Conservation (phyloP, 2,888 invertebrate species). For the Parnassius glacialis region DNA sequence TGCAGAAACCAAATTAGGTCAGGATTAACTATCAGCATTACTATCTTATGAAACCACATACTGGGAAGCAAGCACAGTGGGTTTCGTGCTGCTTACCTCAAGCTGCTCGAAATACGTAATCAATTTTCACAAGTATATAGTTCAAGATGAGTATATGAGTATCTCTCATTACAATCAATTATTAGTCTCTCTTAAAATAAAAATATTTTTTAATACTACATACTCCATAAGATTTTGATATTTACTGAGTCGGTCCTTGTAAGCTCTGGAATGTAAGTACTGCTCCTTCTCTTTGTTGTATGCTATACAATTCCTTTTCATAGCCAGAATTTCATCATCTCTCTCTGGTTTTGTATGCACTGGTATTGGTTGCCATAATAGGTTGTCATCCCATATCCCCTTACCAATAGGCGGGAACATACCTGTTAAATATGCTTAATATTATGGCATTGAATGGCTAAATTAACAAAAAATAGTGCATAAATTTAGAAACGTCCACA, state of each 20-base stretch:
- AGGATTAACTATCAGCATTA: too few species aligned
- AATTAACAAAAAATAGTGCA: neutral
- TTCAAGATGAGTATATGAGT: too few species aligned
- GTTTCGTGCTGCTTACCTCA: too few species aligned
- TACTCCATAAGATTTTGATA: conserved; percentile 83
- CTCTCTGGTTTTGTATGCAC: conserved; percentile 84
- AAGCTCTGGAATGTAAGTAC: conserved; percentile 73
- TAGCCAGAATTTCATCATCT: conserved; percentile 81
- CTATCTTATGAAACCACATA: too few species aligned
- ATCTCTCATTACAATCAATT: too few species aligned
- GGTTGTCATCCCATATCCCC: conserved; percentile 81
- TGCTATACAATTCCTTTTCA: conserved; percentile 84
- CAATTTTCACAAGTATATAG: too few species aligned
- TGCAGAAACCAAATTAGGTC: too few species aligned
- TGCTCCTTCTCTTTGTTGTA: conserved; percentile 80
- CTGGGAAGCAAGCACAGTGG: too few species aligned
- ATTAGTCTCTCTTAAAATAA: neutral
- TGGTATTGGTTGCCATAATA: conserved; percentile 90
- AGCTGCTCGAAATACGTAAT: too few species aligned
- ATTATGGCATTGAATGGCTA: neutral
- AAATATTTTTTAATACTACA: conserved; percentile 37
- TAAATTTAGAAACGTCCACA: too few species aligned
- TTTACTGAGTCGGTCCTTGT: conserved; percentile 76
- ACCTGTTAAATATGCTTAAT: conserved; percentile 59
- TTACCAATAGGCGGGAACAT: conserved; percentile 83